A percentile compares a stretch with the other conserved stretches of the same genome.
Conservation (phyloP, 2,797 vertebrate species). For the Gymnoscopelus microlampas region DNA sequence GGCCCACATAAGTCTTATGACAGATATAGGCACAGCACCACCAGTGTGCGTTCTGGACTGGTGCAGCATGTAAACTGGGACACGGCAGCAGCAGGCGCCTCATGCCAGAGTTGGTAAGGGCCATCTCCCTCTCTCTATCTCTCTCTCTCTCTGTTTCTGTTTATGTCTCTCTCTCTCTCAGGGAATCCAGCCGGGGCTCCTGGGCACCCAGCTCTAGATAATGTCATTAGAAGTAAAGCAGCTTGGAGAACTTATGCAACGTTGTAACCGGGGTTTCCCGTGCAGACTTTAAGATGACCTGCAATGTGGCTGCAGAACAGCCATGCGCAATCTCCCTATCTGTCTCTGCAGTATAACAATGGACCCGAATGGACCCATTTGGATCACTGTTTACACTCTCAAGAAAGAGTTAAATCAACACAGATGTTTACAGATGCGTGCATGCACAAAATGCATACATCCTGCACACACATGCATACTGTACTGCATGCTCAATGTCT, state of each 20-base stretch:
- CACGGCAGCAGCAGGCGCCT: conserved; percentile 57
- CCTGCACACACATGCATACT: no score
- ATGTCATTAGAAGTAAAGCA: conserved; percentile 69
- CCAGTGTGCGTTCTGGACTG: conserved; percentile 10
- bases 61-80: conserved; percentile 59
- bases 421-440: no score
- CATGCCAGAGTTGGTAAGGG: conserved; percentile 42
- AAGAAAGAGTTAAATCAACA: no score
- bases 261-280: conserved; percentile 58
- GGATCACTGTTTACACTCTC: no score
- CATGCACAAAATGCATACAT: no score
- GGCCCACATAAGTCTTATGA: conserved; percentile 48
- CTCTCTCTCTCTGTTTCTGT: conserved; percentile 26
- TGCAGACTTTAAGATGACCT: conserved; percentile 32
- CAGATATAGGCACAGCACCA: conserved; percentile 46
- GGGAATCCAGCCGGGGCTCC: conserved; percentile 55
- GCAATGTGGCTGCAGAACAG: background rate
- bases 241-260: conserved; percentile 54
- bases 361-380: no score
- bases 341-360: no score
- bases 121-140: background rate
- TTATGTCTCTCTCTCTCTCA: conserved; percentile 30
- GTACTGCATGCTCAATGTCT: no score
- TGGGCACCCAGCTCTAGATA: conserved; percentile 63
- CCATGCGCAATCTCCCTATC: background rate